These are phyloP conservation scores for Psittacula echo DNA, from an alignment of 2,797 vertebrate genomes.

Conservation along the genomic window DNA sequence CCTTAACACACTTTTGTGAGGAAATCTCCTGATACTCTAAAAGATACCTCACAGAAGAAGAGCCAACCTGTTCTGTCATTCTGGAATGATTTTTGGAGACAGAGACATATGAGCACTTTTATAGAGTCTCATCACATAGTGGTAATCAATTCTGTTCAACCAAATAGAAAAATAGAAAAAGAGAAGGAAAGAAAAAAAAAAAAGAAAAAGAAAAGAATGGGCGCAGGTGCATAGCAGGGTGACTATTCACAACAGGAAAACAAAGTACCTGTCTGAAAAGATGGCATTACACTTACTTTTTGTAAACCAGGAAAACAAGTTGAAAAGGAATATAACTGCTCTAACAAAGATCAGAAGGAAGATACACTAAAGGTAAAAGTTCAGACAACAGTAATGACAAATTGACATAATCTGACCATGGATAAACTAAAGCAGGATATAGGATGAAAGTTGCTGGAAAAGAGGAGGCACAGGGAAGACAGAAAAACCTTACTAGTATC, in stretches of 20 bases:
- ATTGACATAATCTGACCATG: not conserved
- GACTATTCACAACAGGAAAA: not conserved
- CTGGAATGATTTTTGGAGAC: not conserved
- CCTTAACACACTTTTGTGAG: not conserved
- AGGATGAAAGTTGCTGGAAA: not conserved
- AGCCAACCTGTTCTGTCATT: not conserved
- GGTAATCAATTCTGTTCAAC: not conserved
- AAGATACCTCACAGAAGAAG: not conserved
- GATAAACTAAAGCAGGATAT: not conserved
- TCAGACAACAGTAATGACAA: not conserved
- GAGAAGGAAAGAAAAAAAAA: rapidly evolving
- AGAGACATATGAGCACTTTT: not conserved
- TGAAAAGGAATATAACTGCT: not conserved
- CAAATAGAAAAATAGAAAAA: not conserved
- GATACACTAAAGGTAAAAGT: not conserved
- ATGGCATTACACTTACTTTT: not conserved
- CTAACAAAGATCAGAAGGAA: not conserved
- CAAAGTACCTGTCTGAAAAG: not conserved
- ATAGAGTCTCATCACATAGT: not conserved
- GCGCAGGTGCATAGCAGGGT: not conserved
- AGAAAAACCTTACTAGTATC: not conserved
- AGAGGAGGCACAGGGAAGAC: not conserved
- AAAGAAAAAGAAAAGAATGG: rapidly evolving
- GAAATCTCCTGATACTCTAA: not conserved
- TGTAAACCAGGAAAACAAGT: not conserved